Percentiles rank a stretch among this genome's conserved stretches.
Evolutionary conservation across 1,140 invertebrate genomes (phyloP).

Genomic region (Piezodorus guildinii): DNA sequence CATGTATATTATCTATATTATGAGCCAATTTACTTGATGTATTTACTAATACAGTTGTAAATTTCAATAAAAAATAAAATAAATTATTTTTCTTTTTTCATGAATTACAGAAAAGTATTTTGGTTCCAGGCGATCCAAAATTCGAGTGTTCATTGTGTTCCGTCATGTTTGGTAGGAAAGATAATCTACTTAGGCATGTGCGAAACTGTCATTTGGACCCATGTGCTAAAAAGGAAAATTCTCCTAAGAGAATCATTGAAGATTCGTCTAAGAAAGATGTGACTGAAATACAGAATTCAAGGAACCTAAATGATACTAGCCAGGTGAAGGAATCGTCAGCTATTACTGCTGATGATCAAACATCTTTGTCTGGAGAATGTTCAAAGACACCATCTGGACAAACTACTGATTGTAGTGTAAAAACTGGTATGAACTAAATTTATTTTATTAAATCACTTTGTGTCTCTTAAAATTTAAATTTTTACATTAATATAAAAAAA

Average conservation of each 20-base stretch:
- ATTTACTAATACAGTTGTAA: too few relatives aligned
- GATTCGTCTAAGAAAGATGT: background rate
- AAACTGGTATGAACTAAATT: too few relatives aligned
- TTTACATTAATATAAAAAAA: too few relatives aligned
- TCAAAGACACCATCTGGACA: too few relatives aligned
- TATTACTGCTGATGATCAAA: background rate
- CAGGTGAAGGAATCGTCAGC: background rate
- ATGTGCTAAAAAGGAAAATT: background rate
- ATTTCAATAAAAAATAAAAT: too few relatives aligned
- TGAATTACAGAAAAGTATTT: background rate
- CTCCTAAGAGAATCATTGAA: background rate
- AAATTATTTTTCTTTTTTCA: too few relatives aligned
- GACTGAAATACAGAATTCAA: background rate
- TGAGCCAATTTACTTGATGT: too few relatives aligned
- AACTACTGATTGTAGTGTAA: too few relatives aligned
- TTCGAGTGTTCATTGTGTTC: slow-evolving; percentile 20
- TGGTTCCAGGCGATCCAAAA: slow-evolving; percentile 10
- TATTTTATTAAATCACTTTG: too few relatives aligned
- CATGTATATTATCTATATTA: too few relatives aligned
- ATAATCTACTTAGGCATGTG: slow-evolving; percentile 19
- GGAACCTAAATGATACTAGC: background rate
- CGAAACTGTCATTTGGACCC: slow-evolving; percentile 18
- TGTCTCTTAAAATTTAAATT: too few relatives aligned
- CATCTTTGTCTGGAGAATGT: too few relatives aligned
- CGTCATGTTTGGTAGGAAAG: slow-evolving; percentile 16